Evolutionary conservation across 2,888 invertebrate genomes (phyloP).

Genomic region (Nymphalis c-album): DNA sequence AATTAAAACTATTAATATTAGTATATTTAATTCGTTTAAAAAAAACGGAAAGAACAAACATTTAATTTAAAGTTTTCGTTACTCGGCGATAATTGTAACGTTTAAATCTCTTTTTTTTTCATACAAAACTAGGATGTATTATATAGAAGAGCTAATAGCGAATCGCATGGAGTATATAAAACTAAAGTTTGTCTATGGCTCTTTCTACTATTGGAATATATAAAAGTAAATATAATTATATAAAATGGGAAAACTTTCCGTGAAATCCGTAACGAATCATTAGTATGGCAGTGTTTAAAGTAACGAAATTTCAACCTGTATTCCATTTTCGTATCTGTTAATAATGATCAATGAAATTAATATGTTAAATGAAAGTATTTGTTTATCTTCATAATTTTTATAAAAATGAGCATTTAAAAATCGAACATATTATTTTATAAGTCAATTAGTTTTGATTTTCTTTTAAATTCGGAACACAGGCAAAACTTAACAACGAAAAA

Average conservation of each 20-base stretch:
- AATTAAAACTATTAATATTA: neutral
- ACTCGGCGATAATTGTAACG: too few species aligned
- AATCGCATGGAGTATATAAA: too few species aligned
- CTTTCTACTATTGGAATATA: too few species aligned
- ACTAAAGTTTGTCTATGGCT: too few species aligned
- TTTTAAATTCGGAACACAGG: slow-evolving; percentile 23
- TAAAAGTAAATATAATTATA: neutral
- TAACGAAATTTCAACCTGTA: slow-evolving; percentile 42
- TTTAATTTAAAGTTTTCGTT: too few species aligned
- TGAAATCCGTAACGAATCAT: slow-evolving; percentile 3
- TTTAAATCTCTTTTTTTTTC: too few species aligned
- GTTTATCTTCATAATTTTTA: neutral
- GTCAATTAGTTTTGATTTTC: neutral
- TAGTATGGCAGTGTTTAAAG: slow-evolving; percentile 70
- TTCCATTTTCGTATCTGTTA: neutral
- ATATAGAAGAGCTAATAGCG: too few species aligned
- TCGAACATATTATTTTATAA: neutral
- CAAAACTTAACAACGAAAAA: slow-evolving; percentile 8
- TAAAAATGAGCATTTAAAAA: neutral
- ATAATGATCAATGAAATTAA: neutral
- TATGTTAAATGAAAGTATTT: too few species aligned
- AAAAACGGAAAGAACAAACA: neutral
- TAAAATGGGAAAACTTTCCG: neutral
- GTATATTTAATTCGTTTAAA: slow-evolving; percentile 1
- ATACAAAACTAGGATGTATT: too few species aligned